phyloP scores from a whole-genome alignment of 2,113 vertebrate species.

The Polypterus senegalus region DNA sequence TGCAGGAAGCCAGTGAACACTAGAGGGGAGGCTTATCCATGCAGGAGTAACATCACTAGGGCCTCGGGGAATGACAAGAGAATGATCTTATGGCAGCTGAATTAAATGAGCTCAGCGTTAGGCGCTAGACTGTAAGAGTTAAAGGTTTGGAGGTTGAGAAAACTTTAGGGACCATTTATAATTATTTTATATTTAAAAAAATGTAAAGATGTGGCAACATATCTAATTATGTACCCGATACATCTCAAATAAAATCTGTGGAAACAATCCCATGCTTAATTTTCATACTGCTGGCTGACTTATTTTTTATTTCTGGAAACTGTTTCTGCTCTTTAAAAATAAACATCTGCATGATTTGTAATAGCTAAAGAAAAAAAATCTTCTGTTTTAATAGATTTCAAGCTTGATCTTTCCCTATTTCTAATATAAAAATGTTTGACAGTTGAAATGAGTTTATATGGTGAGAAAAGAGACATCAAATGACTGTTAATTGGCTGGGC shows the following conservation, averaged over 20 bases:
- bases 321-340: too few relatives aligned
- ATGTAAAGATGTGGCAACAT: neutral
- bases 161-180: conserved; percentile 60
- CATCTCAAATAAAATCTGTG: conserved; percentile 35
- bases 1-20: conserved; percentile 69
- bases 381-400: too few relatives aligned
- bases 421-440: conserved; percentile 31
- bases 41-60: conserved; percentile 44
- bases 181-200: conserved; percentile 28
- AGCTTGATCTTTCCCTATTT: too few relatives aligned
- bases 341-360: too few relatives aligned
- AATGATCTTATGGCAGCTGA: conserved; percentile 44
- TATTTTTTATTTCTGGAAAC: too few relatives aligned
- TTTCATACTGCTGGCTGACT: too few relatives aligned
- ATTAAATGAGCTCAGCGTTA: conserved; percentile 54
- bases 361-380: too few relatives aligned
- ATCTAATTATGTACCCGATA: too few relatives aligned
- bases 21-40: conserved; percentile 95
- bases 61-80: conserved; percentile 42
- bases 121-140: conserved; percentile 56
- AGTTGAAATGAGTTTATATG: conserved; percentile 80
- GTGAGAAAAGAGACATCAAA: conserved; percentile 18
- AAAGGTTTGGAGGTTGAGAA: conserved; percentile 70
- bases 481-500: too few relatives aligned
- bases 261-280: conserved; percentile 47